Percentiles rank a stretch among this genome's conserved stretches.
Conservation (phyloP, 2,888 invertebrate species). For the Portevinia maculata region DNA sequence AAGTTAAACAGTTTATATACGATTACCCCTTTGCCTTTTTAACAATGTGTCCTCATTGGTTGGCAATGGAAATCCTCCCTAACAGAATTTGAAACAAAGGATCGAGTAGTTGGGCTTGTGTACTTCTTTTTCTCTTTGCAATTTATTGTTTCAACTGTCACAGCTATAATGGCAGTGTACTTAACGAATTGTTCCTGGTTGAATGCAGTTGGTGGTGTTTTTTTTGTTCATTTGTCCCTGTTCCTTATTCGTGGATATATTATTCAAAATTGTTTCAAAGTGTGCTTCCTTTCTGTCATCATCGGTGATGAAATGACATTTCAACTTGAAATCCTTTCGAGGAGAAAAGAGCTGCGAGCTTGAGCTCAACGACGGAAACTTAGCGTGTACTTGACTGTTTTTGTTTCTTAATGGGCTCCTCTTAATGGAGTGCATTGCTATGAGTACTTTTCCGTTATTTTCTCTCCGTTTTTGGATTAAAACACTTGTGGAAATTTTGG, state of each 20-base stretch:
- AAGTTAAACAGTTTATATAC: constrained; percentile 15
- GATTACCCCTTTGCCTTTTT: constrained; percentile 37
- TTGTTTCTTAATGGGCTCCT: constrained; percentile 68
- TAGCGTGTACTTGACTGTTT: constrained; percentile 62
- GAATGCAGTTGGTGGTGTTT: constrained; percentile 48
- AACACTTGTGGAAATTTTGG: constrained; percentile 43
- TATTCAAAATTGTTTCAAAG: constrained; percentile 58
- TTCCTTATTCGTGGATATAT: constrained; percentile 38
- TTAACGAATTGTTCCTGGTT: constrained; percentile 59
- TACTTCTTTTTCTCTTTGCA: constrained; percentile 36
- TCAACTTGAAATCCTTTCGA: constrained; percentile 45
- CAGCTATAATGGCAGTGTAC: constrained; percentile 57
- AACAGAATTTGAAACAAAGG: constrained; percentile 67
- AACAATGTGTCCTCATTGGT: constrained; percentile 61
- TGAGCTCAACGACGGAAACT: constrained; percentile 37
- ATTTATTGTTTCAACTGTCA: constrained; percentile 71
- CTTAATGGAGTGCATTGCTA: constrained; percentile 42
- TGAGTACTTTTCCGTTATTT: constrained; percentile 67
- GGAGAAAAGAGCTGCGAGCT: constrained; percentile 31
- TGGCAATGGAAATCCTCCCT: constrained; percentile 33
- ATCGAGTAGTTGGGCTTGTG: constrained; percentile 58
- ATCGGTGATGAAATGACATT: constrained; percentile 47
- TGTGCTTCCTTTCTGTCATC: constrained; percentile 21
- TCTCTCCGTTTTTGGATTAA: constrained; percentile 38
- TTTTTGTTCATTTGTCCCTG: constrained; percentile 26